Base-by-base conservation (phyloP, 1,140 invertebrate genomes). In the Cydia splendana region DNA sequence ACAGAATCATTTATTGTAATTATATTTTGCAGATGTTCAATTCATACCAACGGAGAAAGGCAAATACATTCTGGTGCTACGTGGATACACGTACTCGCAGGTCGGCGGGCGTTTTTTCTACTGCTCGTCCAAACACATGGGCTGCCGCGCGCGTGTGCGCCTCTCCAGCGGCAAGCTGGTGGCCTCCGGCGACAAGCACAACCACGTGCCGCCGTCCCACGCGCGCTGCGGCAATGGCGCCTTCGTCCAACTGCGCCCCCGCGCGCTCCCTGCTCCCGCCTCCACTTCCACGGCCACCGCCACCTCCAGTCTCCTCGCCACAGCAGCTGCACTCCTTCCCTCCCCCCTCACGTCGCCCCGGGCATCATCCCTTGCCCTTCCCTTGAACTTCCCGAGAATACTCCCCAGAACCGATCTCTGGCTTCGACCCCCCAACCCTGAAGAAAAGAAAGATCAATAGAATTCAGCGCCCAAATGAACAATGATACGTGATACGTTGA, bases 41-140 rank as follows among this genome's bases (percentile, higher is more conserved):
- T 93, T 93, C 74, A 93, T 93, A 62, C 91, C 91, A 30, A 93
- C 91, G 82, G 91, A 93, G 78, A 93, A 92, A 75, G 91, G 91
- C 7, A 93, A 93, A 74, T 91, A 91, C 79, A 93, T 93, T 73
- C 78, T 93, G 77, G 91, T 93, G 78, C 82, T 93, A 67, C 86
- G 88, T 75, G 91, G 91, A 38, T 93, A 86, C 76, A 93, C 91
- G 18, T 93, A 92, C 76, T 93, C 91, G 15, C 91, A 93, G 85
- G 91, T 93, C 0, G 91, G 91, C 0, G 91, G 90, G 24, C 82
- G 91, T 45, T 93, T 92, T 75, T 93, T 92, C 84, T 93, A 93
- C 80, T 93, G 91, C 74, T 92, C 90, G 5, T 93, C 91, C 7
- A 93, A 93, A 79, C 91, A 93, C 67, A 91, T 91, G 87, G 91